Conservation (phyloP, 2,113 vertebrate species). For the Etheostoma spectabile region DNA sequence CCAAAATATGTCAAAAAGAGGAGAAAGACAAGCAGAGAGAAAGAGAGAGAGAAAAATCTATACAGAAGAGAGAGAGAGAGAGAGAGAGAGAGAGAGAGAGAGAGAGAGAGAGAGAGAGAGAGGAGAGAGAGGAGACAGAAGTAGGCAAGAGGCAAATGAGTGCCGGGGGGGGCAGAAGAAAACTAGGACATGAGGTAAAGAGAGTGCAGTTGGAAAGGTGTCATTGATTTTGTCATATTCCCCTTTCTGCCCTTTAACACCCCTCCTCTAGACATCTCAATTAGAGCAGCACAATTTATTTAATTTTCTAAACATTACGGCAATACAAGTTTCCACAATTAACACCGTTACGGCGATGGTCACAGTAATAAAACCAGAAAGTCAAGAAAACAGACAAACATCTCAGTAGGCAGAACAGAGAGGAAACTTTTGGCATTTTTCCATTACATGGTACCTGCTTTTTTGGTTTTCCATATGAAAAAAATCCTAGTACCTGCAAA, state of each 20-base stretch:
- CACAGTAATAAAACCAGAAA: not conserved
- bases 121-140: constrained; percentile 43
- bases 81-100: too few relatives aligned
- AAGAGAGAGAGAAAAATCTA: constrained; percentile 13
- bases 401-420: not conserved
- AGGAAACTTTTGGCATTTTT: not conserved
- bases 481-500: too few relatives aligned
- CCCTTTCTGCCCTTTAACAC: constrained; percentile 29
- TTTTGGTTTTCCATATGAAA: too few relatives aligned
- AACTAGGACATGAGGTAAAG: constrained; percentile 66
- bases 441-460: too few relatives aligned
- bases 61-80: constrained; percentile 11
- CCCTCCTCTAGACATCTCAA: constrained; percentile 35
- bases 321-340: not conserved
- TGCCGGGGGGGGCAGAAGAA: constrained; percentile 12
- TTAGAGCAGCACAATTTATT: constrained; percentile 23
- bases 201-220: constrained; percentile 49
- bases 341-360: not conserved
- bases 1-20: constrained; percentile 66
- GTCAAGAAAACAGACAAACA: not conserved
- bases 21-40: constrained; percentile 36
- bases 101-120: too few relatives aligned
- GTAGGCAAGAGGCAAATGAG: constrained; percentile 58
- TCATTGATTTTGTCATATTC: constrained; percentile 57
- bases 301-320: not conserved